Base-by-base conservation (phyloP, 2,113 vertebrate species). In the Phasianus colchicus region DNA sequence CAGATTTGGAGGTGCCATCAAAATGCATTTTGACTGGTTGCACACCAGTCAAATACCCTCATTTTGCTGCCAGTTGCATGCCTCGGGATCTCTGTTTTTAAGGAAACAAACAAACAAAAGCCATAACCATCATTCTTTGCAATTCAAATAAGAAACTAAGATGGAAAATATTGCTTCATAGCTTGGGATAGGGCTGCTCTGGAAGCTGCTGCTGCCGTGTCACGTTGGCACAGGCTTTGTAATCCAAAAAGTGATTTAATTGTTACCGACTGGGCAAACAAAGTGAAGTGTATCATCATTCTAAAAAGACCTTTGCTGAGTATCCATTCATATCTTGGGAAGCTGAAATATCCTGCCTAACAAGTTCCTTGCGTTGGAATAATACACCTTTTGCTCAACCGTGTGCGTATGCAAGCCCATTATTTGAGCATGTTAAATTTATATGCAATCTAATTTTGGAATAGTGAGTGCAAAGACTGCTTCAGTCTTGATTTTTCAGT, bases 1-100 rank as follows among this genome's bases (percentile, higher is more conserved):
- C 9, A 29, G 36, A 15, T 45, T 42, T 63, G 73, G 63, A 88
- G 69, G 13, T 18, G 8, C 77, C 29, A 3, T 24, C 11, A 69
- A 57, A 17, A 14, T 11, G 1, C 6, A 0, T 65, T 73, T 43
- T 42, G 69, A 34, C 36, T 57, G 45, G 20, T 6, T 1, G 1
- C 22, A 14, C 38, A 38, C 38, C 38, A 38, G 42, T 54, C 48
- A 57, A 60, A 38, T 57, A 29, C 32, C 58, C 19, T 55, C 10
- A 1, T 57, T 71, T 25, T 47, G 22, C 58, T 86, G 47, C 82
- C 76, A 89, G 69, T 84, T 71, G 42, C 43, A 0, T 19, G 50
- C 91, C 71, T 74, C 34, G 4, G 85, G 76, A 75, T 79, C 73
- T 93, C 36, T 6, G 11, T 45, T 85, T 74, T 42, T 21, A n/a